Evolutionary conservation across 2,113 vertebrate species (phyloP), one percentile per base, ranked within the genome.

Genomic region (Lonchura striata): DNA sequence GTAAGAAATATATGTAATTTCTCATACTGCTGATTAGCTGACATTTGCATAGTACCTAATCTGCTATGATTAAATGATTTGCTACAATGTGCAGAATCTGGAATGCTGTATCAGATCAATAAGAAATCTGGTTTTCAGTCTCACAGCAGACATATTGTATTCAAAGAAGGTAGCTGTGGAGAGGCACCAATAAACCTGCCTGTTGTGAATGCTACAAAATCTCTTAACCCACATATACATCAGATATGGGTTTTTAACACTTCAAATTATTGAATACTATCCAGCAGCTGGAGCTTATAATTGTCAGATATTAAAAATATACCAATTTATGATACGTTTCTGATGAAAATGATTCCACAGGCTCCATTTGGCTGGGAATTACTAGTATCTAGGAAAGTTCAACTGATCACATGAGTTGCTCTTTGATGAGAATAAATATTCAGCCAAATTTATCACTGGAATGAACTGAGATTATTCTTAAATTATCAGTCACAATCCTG

Each of bases 151-250:
- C 42, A 37, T 15, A 39, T 44, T 33, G 8, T 25, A 56, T 74
- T 57, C 50, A 57, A 68, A 82, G 24, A 52, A 53, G 20, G 18
- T 16, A 81, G 27, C 44, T 53, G 23, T 20, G 27, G 18, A 94
- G 35, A 78, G 20, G 8, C 15, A n/a, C 37, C 68, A 54, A 39
- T 70, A 66, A 74, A 66, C 9, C 18, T 75, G 11, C 16, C 35
- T 53, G 5, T 54, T 74, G 13, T 24, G 39, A 83, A 82, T 39
- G 33, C 12, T 35, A 66, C 20, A 66, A 80, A 83, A 53, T 44
- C 13, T 66, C 10, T 65, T 72, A 69, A 83, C 10, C 12, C 6
- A 74, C 0, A 0, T 49, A 13, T 60, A 75, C 0, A 1, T 35
- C 46, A 84, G 44, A 50, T 31, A 46, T 7, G 4, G 4, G 6